phyloP scores from a whole-genome alignment of 2,113 vertebrate species.

The Epinephelus lanceolatus region DNA sequence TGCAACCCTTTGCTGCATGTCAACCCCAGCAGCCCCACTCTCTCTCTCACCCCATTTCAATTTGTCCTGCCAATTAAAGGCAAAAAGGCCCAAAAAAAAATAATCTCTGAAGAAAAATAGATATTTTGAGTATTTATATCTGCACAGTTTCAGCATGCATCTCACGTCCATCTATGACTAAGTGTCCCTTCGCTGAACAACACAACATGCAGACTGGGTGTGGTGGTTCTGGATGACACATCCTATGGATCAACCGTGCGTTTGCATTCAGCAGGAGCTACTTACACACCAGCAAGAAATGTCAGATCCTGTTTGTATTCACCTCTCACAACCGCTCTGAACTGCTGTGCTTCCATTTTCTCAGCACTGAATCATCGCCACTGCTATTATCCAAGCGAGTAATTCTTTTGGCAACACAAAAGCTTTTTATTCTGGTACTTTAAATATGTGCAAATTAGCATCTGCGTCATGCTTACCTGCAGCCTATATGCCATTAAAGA shows the following conservation, averaged over 20 bases:
- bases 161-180: neutral
- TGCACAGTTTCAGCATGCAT: neutral
- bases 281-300: constrained; percentile 6
- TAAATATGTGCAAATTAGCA: neutral
- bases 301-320: constrained; percentile 15
- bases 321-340: neutral
- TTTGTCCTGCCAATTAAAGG: too few relatives aligned
- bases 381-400: neutral
- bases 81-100: too few relatives aligned
- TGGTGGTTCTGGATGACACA: neutral
- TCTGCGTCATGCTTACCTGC: neutral
- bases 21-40: neutral
- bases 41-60: too few relatives aligned
- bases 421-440: constrained; percentile 20
- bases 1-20: too few relatives aligned
- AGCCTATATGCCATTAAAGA: neutral
- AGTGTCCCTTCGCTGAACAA: neutral
- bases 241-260: neutral
- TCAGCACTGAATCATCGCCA: constrained; percentile 3
- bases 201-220: neutral
- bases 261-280: constrained; percentile 10
- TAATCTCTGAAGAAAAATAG: too few relatives aligned
- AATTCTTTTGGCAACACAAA: neutral
- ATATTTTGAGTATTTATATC: neutral
- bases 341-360: constrained; percentile 2